Conservation (phyloP, 2,113 vertebrate genomes). For the Platichthys flesus region DNA sequence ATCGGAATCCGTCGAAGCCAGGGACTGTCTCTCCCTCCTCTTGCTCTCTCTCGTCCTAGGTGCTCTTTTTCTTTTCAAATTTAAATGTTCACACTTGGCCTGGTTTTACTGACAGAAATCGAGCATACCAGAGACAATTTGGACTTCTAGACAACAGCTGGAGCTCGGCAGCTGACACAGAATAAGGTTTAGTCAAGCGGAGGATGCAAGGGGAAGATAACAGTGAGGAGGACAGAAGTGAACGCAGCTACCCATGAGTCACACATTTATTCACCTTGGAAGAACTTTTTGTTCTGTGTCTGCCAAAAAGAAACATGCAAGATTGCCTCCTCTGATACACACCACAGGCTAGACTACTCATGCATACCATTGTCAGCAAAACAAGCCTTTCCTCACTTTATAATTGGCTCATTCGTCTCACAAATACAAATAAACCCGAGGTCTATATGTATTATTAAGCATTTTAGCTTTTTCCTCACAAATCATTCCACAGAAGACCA, state of each 20-base stretch:
- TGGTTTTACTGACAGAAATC: slow-evolving; percentile 52
- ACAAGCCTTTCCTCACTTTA: not conserved
- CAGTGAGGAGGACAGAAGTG: slow-evolving; percentile 22
- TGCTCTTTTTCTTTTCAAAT: slow-evolving; percentile 38
- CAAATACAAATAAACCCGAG: not conserved
- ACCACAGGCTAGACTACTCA: slow-evolving; percentile 22
- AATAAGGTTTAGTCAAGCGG: slow-evolving; percentile 35
- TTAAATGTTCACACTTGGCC: slow-evolving; percentile 48
- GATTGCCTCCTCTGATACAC: slow-evolving; percentile 2
- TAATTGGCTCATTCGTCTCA: not conserved
- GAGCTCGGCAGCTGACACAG: slow-evolving; percentile 44
- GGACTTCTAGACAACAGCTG: slow-evolving; percentile 49
- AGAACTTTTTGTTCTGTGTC: slow-evolving; percentile 21
- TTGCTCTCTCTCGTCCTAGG: slow-evolving; percentile 27
- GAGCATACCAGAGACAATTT: slow-evolving; percentile 44
- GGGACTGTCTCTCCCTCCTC: slow-evolving; percentile 11
- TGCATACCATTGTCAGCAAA: slow-evolving; percentile 10
- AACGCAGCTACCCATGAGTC: slow-evolving; percentile 53
- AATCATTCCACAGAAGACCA: slow-evolving; percentile 1
- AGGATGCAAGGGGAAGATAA: slow-evolving; percentile 28
- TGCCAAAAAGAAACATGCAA: slow-evolving; percentile 9
- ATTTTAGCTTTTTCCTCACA: not conserved
- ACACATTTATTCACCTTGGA: slow-evolving; percentile 52
- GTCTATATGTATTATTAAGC: slow-evolving; percentile 18
- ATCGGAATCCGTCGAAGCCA: slow-evolving; percentile 19